These are phyloP conservation scores for Drosophila demipolita DNA, from an alignment of 2,888 invertebrate genomes.

Conservation along the genomic window DNA sequence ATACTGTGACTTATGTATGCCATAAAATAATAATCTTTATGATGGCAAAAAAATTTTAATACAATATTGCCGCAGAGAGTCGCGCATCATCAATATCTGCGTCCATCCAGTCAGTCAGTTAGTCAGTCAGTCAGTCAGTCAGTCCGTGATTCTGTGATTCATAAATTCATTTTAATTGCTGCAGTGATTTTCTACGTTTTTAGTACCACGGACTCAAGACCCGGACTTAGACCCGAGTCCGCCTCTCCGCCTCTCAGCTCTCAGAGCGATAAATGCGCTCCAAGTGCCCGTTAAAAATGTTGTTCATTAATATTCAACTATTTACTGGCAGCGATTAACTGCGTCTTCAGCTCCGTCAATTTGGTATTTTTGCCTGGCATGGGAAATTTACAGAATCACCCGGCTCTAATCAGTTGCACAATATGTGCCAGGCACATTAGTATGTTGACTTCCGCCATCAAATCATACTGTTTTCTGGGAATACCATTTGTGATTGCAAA, in stretches of 20 bases:
- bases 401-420: constrained; percentile 14
- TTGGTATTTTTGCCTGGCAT: background rate
- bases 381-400: background rate
- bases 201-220: constrained; percentile 42
- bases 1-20: constrained; percentile 49
- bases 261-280: constrained; percentile 60
- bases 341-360: constrained; percentile 1
- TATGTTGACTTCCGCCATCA: background rate
- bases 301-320: constrained; percentile 80
- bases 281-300: constrained; percentile 69
- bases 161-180: constrained; percentile 80
- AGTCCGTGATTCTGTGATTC: constrained; percentile 59
- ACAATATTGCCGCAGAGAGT: constrained; percentile 65
- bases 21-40: constrained; percentile 84
- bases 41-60: constrained; percentile 75
- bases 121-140: constrained; percentile 67
- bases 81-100: constrained; percentile 7
- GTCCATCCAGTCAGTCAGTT: constrained; percentile 51
- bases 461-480: background rate
- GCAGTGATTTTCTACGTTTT: constrained; percentile 73
- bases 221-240: constrained; percentile 55
- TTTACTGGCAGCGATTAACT: constrained; percentile 56
- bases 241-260: constrained; percentile 31
- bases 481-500: background rate
- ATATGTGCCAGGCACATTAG: background rate